A percentile compares a stretch with the other conserved stretches of the same genome.
phyloP scores from a whole-genome alignment of 2,888 invertebrate species.

The Campoletis raptor region DNA sequence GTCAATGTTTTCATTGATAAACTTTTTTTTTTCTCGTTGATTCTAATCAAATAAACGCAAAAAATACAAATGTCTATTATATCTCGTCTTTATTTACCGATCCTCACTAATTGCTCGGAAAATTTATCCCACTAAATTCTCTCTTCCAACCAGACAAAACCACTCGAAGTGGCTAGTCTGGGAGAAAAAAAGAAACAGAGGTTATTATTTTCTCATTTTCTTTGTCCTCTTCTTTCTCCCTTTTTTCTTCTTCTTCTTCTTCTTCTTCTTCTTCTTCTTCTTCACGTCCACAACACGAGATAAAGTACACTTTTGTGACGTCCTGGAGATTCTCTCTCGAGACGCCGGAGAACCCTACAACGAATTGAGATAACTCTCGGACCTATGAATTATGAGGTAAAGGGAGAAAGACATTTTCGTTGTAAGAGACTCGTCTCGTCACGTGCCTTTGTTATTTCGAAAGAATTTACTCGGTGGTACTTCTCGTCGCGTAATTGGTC shows the following conservation, averaged over 20 bases:
- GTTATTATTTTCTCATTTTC: slow-evolving; percentile 30
- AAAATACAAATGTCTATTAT: background rate
- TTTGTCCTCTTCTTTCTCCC: slow-evolving; percentile 2
- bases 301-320: slow-evolving; percentile 10
- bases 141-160: slow-evolving; percentile 14
- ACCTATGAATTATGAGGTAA: background rate
- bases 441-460: background rate
- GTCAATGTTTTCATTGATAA: background rate
- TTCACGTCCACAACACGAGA: slow-evolving; percentile 22
- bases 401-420: background rate
- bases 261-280: slow-evolving; percentile 1
- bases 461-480: background rate
- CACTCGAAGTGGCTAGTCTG: slow-evolving; percentile 9
- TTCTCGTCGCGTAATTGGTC: background rate
- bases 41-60: background rate
- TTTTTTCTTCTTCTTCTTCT: slow-evolving; percentile 2
- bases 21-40: background rate
- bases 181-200: background rate
- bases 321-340: slow-evolving; percentile 43
- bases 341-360: slow-evolving; percentile 43
- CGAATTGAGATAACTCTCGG: slow-evolving; percentile 22
- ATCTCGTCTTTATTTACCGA: background rate
- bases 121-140: background rate
- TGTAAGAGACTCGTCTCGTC: background rate
- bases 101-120: slow-evolving; percentile 1